These are phyloP conservation scores for Tetraodon nigroviridis DNA, from an alignment of 2,113 vertebrate genomes.

Conservation along the genomic window DNA sequence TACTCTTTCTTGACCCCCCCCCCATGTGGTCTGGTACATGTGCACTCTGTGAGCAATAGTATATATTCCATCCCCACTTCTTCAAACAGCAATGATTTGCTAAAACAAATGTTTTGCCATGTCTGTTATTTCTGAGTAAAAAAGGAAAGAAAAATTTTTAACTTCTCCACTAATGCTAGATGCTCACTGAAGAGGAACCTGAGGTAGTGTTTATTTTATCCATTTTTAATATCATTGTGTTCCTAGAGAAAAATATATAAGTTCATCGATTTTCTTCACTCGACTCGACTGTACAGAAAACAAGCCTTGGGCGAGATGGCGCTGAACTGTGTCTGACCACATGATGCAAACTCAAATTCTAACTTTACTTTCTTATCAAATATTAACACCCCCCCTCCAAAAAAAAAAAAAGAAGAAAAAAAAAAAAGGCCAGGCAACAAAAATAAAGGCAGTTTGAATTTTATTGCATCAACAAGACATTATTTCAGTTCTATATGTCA, in stretches of 20 bases:
- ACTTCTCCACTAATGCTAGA: not conserved
- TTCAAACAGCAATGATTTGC: constrained; percentile 9
- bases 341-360: not conserved
- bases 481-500: too few species aligned
- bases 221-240: not conserved
- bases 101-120: not conserved
- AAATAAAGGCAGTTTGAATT: too few species aligned
- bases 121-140: not conserved
- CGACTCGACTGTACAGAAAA: constrained; percentile 10
- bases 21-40: constrained; percentile 9
- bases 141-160: constrained; percentile 8
- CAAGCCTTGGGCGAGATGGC: constrained; percentile 2
- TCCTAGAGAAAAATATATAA: not conserved
- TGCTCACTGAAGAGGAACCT: constrained; percentile 12
- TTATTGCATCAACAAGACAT: too few species aligned
- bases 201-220: not conserved
- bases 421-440: too few species aligned
- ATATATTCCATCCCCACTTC: constrained; percentile 22
- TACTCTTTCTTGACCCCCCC: constrained; percentile 10
- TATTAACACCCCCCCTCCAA: not conserved
- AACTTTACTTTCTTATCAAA: not conserved
- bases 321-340: constrained; percentile 12
- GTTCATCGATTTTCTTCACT: constrained; percentile 4
- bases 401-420: too few species aligned
- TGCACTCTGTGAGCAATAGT: constrained; percentile 33